A percentile compares a stretch with the other conserved stretches of the same genome.
Evolutionary conservation across 2,888 invertebrate species (phyloP).

Genomic region (Elysia crispata): DNA sequence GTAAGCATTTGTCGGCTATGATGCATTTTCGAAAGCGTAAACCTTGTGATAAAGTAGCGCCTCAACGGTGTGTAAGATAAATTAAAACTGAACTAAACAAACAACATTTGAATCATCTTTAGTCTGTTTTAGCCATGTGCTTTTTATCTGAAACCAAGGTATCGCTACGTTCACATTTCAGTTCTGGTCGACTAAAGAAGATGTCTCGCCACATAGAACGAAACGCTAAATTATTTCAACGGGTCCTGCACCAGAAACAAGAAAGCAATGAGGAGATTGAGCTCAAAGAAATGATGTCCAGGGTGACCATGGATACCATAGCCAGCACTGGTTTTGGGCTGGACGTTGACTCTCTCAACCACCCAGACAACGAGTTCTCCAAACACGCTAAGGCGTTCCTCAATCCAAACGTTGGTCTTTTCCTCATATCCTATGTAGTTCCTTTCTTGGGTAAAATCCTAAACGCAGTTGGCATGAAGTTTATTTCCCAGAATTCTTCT

Average conservation of each 20-base stretch:
- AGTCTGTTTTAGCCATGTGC: too few relatives aligned
- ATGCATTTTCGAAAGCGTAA: too few relatives aligned
- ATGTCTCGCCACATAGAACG: conserved; percentile 33
- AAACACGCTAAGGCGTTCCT: conserved; percentile 51
- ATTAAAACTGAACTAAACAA: too few relatives aligned
- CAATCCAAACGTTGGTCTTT: not conserved
- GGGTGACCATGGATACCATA: conserved; percentile 36
- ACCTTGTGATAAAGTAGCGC: too few relatives aligned
- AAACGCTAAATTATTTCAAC: not conserved
- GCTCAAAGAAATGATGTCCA: conserved; percentile 13
- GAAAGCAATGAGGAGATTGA: conserved; percentile 28
- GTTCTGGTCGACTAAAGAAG: conserved; percentile 22
- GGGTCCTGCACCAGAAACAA: not conserved
- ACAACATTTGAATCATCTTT: too few relatives aligned
- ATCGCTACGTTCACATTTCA: too few relatives aligned
- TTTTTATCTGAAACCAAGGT: too few relatives aligned
- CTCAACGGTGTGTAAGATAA: too few relatives aligned
- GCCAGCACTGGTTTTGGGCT: conserved; percentile 58
- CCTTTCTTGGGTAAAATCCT: not conserved
- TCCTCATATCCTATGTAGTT: not conserved
- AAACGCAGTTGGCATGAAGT: not conserved
- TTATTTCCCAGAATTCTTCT: not conserved
- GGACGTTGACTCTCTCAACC: conserved; percentile 55
- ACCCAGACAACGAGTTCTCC: conserved; percentile 59
- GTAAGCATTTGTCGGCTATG: too few relatives aligned